Base-by-base conservation (phyloP, 2,888 invertebrate genomes). In the Eledone cirrhosa region DNA sequence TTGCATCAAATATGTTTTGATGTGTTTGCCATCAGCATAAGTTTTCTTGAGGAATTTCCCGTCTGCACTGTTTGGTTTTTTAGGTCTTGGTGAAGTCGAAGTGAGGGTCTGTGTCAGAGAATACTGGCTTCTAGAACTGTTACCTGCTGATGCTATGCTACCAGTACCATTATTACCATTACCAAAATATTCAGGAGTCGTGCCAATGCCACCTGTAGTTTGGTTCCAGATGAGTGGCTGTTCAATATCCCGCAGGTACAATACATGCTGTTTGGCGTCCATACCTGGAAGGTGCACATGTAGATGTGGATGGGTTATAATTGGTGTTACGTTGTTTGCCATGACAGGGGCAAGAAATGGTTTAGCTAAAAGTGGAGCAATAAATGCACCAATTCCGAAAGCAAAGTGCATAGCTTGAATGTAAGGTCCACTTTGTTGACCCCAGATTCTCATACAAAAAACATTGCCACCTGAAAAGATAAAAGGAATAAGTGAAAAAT, bases 321-420 rank as follows among this genome's bases (percentile, higher is more conserved):
- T 63, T 63, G 65, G 79, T 41, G 48, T 77, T n/a, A 41, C 47
- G 48, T 74, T 19, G 11, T 48, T 74, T 8, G 75, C 13, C 27
- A 69, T 19, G 67, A 41, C 63, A 19, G 29, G 75, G 22, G 85
- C 83, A 16, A 91, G 85, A 82, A 92, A 92, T 24, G 91, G 91
- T 67, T 87, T 88, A 11, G 91, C 90, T 29, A 92, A 81, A 4
- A 92, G 85, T 11, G 92, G 92, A 11, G 92, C 91, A 48, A 92
- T 83, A 80, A 91, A 91, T 0, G 91, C 91, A 24, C 92, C 92
- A 24, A 92, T 82, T 16, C 91, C 91, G 85, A 91, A 91, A 27
- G 90, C 87, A 83, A 91, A 92, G 83, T 92, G 92, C 41, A 92
- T 83, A 4, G 90, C 88, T 85, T 92, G 92, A 87, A 92, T 89